Conservation (phyloP, 2,888 invertebrate genomes). For the Nephrotoma guestfalica region DNA sequence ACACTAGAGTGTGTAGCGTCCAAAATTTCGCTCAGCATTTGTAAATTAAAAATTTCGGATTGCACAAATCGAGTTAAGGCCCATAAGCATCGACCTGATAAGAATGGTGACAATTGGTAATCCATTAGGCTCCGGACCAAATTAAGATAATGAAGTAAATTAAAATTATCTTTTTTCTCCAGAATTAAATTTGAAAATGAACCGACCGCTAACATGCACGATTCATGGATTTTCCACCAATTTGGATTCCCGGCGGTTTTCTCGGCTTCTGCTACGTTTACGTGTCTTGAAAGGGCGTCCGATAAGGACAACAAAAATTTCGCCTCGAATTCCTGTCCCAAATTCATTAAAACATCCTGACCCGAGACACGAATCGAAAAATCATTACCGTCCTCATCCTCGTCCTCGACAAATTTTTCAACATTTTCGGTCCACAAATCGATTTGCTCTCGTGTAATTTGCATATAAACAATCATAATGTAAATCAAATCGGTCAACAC, state of each 20-base stretch:
- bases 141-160: constrained; percentile 28
- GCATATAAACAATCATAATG: constrained; percentile 51
- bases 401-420: constrained; percentile 53
- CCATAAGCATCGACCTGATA: constrained; percentile 29
- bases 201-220: constrained; percentile 47
- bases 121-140: constrained; percentile 26
- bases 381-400: constrained; percentile 45
- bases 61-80: constrained; percentile 28
- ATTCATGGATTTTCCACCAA: constrained; percentile 55
- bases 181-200: constrained; percentile 33
- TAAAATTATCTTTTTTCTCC: constrained; percentile 26
- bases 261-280: constrained; percentile 39
- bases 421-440: constrained; percentile 46
- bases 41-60: constrained; percentile 27
- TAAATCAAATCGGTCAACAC: constrained; percentile 48
- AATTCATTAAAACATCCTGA: constrained; percentile 43
- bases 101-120: constrained; percentile 25
- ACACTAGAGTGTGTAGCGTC: constrained; percentile 25
- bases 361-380: constrained; percentile 51
- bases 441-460: constrained; percentile 53
- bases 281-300: constrained; percentile 42
- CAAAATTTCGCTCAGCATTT: constrained; percentile 27
- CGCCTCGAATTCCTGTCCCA: constrained; percentile 38
- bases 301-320: constrained; percentile 40
- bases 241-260: constrained; percentile 32